Evolutionary conservation across 2,888 invertebrate genomes (phyloP), one percentile per base, ranked within the genome.

Genomic region (Nephrotoma appendiculata): DNA sequence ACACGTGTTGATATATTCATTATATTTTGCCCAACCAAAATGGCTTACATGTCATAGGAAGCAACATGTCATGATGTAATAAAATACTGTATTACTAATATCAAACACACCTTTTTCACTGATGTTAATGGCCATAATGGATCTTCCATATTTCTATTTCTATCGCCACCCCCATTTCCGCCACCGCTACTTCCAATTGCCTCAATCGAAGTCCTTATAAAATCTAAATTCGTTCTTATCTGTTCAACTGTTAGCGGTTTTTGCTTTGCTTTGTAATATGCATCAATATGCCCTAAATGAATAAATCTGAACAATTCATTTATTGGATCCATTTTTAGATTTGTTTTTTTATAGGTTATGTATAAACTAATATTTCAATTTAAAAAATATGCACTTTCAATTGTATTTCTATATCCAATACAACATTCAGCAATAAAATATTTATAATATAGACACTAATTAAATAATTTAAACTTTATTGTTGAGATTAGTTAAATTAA

Each of bases 271-370:
- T 44, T 44, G 19, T 85, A 85, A 44, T 44, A 85, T 4, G 43
- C 43, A 85, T 85, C 44, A 45, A n/a, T 86, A 4, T 41, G 52
- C 7, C 86, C 86, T 7, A 86, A 57, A 42, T 86, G 42, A 41
- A 86, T 41, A 42, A 52, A 86, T 41, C 86, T 41, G 31, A 52
- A 52, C 15, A 86, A 57, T 86, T 86, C n/a, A 41, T 86, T 52
- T 57, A 41, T 52, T 57, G 52, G 86, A 15, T 86, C 86, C 86
- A 86, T 86, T 41, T 86, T 86, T 83, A 41, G 41, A 42, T 71
- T 5, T 31, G 6, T 15, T 52, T 52, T 19, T 19, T 71, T 71
- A 12, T 71, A 71, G 71, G 71, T 71, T 71, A 71, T 71, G 71
- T 71, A 7, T 71, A 6, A 71, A 71, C 19, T 7, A 19, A 31